These are phyloP conservation scores for Cebidichthys violaceus DNA, from an alignment of 2,113 vertebrate species.

Conservation along the genomic window DNA sequence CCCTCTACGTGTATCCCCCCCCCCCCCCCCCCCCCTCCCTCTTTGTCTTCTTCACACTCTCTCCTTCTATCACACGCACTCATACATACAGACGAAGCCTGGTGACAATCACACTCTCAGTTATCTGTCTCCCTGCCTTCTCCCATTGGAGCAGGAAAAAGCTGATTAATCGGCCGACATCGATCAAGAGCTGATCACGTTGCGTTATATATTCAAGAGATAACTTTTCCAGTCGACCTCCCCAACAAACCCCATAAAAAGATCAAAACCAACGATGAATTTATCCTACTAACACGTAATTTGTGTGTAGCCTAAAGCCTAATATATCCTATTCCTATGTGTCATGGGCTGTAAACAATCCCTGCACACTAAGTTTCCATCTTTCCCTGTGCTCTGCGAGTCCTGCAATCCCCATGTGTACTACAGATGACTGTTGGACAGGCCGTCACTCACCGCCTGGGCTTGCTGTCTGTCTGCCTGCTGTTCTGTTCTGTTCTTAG, in stretches of 20 bases:
- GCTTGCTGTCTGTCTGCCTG: constrained; percentile 34
- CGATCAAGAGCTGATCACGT: neutral
- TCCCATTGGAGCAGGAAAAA: neutral
- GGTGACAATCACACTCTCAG: constrained; percentile 8
- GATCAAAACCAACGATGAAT: neutral
- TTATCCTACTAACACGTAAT: neutral
- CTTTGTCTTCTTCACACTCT: constrained; percentile 18
- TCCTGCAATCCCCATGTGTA: constrained; percentile 1
- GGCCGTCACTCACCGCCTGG: constrained; percentile 38
- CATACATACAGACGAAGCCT: neutral
- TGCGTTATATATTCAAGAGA: neutral
- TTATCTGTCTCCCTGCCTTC: constrained; percentile 24
- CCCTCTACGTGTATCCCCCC: neutral
- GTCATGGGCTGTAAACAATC: neutral
- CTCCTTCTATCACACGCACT: constrained; percentile 1
- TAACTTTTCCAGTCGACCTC: neutral
- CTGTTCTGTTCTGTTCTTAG: constrained; percentile 37
- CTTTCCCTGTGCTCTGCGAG: neutral
- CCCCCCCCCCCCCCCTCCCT: no score
- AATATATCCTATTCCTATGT: no score
- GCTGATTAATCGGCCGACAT: neutral
- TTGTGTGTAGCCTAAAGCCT: neutral
- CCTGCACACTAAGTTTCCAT: neutral
- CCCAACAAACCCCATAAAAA: neutral
- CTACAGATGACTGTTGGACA: constrained; percentile 37